Conservation (phyloP, 2,797 vertebrate genomes). For the Mormyrops attenuatus region DNA sequence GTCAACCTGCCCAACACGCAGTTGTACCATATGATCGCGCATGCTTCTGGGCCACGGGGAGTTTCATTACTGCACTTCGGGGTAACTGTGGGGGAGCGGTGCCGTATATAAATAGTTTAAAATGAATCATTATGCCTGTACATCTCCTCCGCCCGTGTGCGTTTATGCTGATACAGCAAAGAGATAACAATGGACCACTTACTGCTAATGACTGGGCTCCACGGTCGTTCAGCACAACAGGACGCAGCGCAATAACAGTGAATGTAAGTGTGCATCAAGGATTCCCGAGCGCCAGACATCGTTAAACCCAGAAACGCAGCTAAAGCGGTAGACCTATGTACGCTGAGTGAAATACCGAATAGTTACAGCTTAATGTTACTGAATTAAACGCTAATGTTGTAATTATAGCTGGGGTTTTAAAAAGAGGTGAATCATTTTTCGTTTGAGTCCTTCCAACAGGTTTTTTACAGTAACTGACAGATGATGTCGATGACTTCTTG, state of each 20-base stretch:
- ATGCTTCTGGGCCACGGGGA: background rate
- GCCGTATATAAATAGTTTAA: background rate
- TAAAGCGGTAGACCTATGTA: background rate
- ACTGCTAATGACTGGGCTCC: background rate
- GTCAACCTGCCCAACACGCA: background rate
- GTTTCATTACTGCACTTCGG: background rate
- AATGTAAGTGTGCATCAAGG: background rate
- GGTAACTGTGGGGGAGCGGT: background rate
- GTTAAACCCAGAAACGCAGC: background rate
- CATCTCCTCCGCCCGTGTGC: background rate
- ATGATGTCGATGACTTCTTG: constrained; percentile 17
- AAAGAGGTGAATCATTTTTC: background rate
- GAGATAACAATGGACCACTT: constrained; percentile 3
- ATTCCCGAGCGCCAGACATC: background rate
- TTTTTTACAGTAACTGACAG: constrained; percentile 29
- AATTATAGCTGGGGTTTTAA: background rate
- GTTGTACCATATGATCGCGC: background rate
- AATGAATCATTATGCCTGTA: background rate
- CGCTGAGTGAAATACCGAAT: background rate
- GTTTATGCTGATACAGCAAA: background rate
- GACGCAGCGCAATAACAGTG: background rate
- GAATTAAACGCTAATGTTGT: background rate
- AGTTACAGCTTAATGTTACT: background rate
- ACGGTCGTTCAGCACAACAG: background rate
- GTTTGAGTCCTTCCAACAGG: background rate